phyloP scores from a whole-genome alignment of 2,797 vertebrate genomes.

The Spinibarbus caldwelli region DNA sequence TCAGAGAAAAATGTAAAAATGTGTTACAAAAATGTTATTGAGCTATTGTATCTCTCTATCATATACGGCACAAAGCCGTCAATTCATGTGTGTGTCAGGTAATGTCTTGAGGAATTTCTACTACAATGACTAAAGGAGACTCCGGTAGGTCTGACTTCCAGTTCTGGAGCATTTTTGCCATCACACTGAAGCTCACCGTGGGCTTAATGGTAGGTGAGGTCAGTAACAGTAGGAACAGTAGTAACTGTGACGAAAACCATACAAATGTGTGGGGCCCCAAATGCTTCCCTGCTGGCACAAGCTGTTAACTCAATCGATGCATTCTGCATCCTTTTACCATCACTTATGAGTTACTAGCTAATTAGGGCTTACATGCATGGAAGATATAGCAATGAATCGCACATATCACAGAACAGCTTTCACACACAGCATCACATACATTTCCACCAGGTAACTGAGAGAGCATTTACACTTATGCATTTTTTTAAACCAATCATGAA shows the following conservation, averaged over 20 bases:
- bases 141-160: not conserved
- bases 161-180: not conserved
- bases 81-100: not conserved
- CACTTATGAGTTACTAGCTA: not conserved
- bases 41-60: not conserved
- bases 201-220: not conserved
- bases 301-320: not conserved
- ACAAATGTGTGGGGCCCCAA: not conserved
- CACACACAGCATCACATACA: no score
- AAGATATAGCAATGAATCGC: no score
- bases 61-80: not conserved
- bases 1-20: not conserved
- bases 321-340: not conserved
- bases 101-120: not conserved
- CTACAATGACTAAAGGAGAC: not conserved
- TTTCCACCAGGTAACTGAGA: no score
- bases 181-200: not conserved
- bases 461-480: no score
- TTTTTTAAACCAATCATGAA: not conserved
- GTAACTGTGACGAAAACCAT: not conserved
- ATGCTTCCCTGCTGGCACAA: not conserved
- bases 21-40: not conserved
- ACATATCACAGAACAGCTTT: no score
- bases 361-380: not conserved
- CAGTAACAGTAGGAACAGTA: not conserved